Evolutionary conservation across 92 coral and sea anemone species (phyloP).

Genomic region (Parazoanthus swiftii): DNA sequence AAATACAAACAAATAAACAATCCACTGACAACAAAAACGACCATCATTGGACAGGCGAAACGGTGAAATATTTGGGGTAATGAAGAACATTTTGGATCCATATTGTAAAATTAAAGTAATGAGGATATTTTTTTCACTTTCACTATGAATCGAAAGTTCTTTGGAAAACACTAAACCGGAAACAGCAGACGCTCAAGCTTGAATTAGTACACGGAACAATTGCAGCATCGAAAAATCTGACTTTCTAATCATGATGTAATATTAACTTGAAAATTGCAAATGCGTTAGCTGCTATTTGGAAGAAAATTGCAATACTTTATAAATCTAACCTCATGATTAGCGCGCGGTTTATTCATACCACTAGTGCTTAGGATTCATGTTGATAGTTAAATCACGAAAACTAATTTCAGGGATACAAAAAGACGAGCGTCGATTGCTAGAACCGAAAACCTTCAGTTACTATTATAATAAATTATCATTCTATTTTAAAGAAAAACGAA

Average conservation of each 20-base stretch:
- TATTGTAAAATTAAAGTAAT: neutral
- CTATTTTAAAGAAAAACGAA: too few species aligned
- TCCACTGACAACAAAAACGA: neutral
- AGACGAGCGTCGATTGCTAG: too few species aligned
- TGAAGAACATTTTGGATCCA: neutral
- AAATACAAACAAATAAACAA: slow-evolving; percentile 77
- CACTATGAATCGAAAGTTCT: neutral
- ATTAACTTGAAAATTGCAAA: neutral
- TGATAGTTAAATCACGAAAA: too few species aligned
- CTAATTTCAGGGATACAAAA: too few species aligned
- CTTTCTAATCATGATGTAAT: slow-evolving; percentile 1
- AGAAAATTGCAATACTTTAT: too few species aligned
- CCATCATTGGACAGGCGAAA: neutral
- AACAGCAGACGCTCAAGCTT: neutral
- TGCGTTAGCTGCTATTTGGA: too few species aligned
- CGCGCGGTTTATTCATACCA: too few species aligned
- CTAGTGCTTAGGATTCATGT: too few species aligned
- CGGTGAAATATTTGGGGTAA: too few species aligned
- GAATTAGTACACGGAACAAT: neutral
- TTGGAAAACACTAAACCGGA: neutral
- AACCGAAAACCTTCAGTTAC: too few species aligned
- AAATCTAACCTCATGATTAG: too few species aligned
- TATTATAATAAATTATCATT: too few species aligned
- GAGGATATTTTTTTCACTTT: neutral
- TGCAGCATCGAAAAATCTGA: neutral